A percentile compares a stretch with the other conserved stretches of the same genome.
phyloP scores from a whole-genome alignment of 2,797 vertebrate species.

The Pterois miles region DNA sequence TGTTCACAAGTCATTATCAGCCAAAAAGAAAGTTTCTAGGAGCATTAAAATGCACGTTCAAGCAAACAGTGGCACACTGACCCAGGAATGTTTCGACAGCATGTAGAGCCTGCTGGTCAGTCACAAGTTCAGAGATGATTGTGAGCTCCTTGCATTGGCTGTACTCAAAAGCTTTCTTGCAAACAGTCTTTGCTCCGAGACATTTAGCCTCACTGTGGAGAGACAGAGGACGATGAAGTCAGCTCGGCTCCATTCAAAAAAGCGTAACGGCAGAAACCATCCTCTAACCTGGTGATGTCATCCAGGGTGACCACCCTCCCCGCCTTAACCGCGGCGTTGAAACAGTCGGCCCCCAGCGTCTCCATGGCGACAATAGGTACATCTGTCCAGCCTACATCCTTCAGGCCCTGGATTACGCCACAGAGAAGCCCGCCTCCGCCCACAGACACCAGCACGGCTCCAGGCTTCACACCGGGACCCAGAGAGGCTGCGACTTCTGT shows the following conservation, averaged over 20 bases:
- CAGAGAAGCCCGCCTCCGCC: constrained; percentile 87
- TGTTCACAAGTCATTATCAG: not conserved
- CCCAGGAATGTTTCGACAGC: constrained; percentile 73
- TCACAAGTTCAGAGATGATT: constrained; percentile 73
- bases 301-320: constrained; percentile 81
- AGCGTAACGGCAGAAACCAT: accelerated
- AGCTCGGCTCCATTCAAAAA: accelerated
- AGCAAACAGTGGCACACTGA: constrained; percentile 33
- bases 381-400: constrained; percentile 79
- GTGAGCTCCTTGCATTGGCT: constrained; percentile 62
- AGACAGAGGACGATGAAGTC: not conserved
- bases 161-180: constrained; percentile 75
- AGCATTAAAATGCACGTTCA: not conserved
- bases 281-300: constrained; percentile 84
- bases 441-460: constrained; percentile 83
- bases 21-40: too few species aligned
- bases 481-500: constrained; percentile 75
- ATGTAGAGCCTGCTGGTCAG: constrained; percentile 70
- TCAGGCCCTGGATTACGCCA: constrained; percentile 82
- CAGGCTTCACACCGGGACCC: constrained; percentile 71
- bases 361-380: constrained; percentile 86
- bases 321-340: constrained; percentile 81
- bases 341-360: constrained; percentile 82
- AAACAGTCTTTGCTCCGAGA: constrained; percentile 80
- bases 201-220: constrained; percentile 80